Evolutionary conservation across 2,888 invertebrate genomes (phyloP), one percentile per base, ranked within the genome.

Genomic region (Yponomeuta plumbellus): DNA sequence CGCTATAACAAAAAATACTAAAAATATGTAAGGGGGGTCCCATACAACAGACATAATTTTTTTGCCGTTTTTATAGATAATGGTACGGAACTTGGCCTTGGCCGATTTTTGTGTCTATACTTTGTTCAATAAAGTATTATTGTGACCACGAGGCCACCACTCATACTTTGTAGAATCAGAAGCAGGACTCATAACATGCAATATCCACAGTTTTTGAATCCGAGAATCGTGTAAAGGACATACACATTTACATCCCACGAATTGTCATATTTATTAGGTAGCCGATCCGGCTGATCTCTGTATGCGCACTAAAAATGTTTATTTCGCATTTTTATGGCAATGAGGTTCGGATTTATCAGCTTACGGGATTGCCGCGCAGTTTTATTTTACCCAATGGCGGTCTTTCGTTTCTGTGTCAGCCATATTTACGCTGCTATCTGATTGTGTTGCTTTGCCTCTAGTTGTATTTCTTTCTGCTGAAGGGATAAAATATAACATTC

Each of bases 351-450:
- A 52, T 52, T 52, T 52, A 52, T 52, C 44, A 17, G 17, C 44
- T 52, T 52, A 52, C 44, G 21, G 59, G 59, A 22, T 59, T 59
- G 59, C 59, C 11, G 22, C 22, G 59, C 21, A 59, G 59, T 59
- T 59, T 59, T 22, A 59, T 59, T 59, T 59, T 23, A 59, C 21
- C 4, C 44, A 17, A 52, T 17, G 13, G 59, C 21, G 11, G 20
- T 2, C 22, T 23, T 22, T 59, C 23, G 23, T 59, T 59, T 22
- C 22, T 59, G 59, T 23, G 59, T 22, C 59, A 21, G 23, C 59
- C 20, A 21, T 59, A 59, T 59, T 59, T 59, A 22, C 21, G 59
- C 44, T 59, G 22, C 57, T 59, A 59, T 59, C 59, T 59, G 59
- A 59, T 59, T 59, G 21, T 59, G 11, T 59, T 59, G 21, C 21